A percentile compares a stretch with the other conserved stretches of the same genome.
phyloP scores from a whole-genome alignment of 2,113 vertebrate species.

The Gallinago undulata region DNA sequence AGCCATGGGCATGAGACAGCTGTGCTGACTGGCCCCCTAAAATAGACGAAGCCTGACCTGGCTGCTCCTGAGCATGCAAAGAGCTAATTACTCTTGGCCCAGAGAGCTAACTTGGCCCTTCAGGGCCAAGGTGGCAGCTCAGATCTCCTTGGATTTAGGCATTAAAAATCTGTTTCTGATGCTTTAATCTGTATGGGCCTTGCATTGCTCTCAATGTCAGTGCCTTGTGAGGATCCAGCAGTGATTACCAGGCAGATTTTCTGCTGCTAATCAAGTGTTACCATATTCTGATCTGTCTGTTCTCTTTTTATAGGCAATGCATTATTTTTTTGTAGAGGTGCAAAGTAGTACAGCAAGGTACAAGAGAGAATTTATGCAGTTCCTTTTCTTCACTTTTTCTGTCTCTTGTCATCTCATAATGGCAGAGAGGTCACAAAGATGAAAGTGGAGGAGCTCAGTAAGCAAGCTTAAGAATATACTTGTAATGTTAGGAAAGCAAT shows the following conservation, averaged over 20 bases:
- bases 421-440: neutral
- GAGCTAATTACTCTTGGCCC: neutral
- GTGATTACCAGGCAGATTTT: neutral
- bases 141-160: neutral
- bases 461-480: neutral
- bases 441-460: neutral
- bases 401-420: neutral
- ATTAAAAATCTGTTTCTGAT: neutral
- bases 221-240: neutral
- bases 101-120: neutral
- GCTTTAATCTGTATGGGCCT: neutral
- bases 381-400: neutral
- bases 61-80: neutral
- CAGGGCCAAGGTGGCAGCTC: neutral
- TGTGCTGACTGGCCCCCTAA: neutral
- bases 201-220: fast-evolving
- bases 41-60: neutral
- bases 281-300: neutral
- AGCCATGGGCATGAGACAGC: neutral
- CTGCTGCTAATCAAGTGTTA: neutral
- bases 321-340: neutral
- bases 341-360: neutral
- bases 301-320: neutral
- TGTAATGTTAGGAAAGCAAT: neutral
- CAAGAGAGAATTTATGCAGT: neutral